phyloP scores from a whole-genome alignment of 2,113 vertebrate species.

The Sorex fumeus region DNA sequence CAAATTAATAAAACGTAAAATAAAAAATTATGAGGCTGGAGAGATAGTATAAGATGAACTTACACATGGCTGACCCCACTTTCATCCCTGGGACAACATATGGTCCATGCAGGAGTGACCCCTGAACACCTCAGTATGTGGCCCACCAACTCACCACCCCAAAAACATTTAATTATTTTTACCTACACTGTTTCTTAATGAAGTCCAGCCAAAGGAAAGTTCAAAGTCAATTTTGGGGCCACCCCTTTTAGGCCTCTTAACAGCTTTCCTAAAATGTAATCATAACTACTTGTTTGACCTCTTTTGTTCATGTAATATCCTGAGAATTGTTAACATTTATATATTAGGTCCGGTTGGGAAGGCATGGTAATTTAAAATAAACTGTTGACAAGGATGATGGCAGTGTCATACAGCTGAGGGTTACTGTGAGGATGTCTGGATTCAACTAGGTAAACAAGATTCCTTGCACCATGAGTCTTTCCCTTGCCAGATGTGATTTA shows the following conservation, averaged over 20 bases:
- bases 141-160: too few species aligned
- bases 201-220: background rate
- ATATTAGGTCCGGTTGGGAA: background rate
- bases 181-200: constrained; percentile 9
- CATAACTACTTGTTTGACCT: background rate
- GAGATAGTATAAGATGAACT: too few species aligned
- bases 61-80: too few species aligned
- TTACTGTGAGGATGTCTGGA: background rate
- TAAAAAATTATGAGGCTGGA: too few species aligned
- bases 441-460: background rate
- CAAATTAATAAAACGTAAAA: too few species aligned
- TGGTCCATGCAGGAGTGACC: too few species aligned
- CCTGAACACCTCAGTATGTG: too few species aligned
- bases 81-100: too few species aligned
- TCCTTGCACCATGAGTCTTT: background rate
- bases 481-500: background rate
- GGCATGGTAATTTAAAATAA: background rate
- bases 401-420: background rate
- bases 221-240: background rate
- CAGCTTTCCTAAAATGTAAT: constrained; percentile 11
- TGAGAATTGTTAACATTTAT: background rate
- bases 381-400: background rate
- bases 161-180: background rate
- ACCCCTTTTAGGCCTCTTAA: background rate
- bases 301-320: background rate